Conservation (phyloP, 1,140 invertebrate species). For the Sycobia sp. region DNA sequence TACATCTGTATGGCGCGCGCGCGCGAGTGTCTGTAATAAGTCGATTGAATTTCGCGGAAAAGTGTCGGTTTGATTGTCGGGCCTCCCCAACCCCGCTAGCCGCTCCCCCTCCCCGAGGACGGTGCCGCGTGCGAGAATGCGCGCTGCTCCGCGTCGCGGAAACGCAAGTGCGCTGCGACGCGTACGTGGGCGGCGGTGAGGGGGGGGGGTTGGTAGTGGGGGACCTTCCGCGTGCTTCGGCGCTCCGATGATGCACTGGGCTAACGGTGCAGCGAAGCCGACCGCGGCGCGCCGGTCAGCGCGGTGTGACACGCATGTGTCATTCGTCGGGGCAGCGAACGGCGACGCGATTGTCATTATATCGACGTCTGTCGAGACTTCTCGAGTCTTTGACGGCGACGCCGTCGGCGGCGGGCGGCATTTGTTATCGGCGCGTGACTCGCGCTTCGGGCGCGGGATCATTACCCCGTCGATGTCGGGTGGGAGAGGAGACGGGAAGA, state of each 20-base stretch:
- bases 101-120: background rate
- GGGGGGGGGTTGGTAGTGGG: too few species aligned
- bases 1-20: background rate
- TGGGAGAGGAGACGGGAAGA: background rate
- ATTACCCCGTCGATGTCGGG: too few species aligned
- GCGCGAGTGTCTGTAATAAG: background rate
- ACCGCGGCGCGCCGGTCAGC: too few species aligned
- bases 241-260: conserved; percentile 36
- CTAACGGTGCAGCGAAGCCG: conserved; percentile 39
- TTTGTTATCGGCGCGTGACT: conserved; percentile 24
- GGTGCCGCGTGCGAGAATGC: background rate
- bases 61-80: background rate
- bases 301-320: too few species aligned
- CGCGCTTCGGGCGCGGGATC: background rate
- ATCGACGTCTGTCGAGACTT: too few species aligned
- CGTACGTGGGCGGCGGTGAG: too few species aligned
- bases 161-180: too few species aligned
- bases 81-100: too few species aligned
- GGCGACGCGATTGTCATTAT: conserved; percentile 44
- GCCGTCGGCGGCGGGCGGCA: too few species aligned
- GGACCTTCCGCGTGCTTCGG: too few species aligned
- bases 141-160: too few species aligned
- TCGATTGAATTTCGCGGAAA: conserved; percentile 2
- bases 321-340: conserved; percentile 40
- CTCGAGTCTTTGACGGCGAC: too few species aligned